Evolutionary conservation across 2,888 invertebrate genomes (phyloP).

Genomic region (Abrostola triplasia): DNA sequence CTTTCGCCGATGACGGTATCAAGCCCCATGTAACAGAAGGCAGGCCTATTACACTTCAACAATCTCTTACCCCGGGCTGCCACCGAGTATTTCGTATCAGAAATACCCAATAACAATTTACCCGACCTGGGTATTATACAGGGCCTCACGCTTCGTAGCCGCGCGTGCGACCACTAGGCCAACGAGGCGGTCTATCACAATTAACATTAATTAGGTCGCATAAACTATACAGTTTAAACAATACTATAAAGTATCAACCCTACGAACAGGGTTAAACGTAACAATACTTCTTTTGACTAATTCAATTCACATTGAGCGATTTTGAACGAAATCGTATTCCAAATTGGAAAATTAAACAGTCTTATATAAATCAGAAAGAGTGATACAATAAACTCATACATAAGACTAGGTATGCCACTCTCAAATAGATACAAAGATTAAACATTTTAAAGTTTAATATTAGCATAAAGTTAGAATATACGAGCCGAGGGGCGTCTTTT

Average conservation of each 20-base stretch:
- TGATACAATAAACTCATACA: constrained; percentile 66
- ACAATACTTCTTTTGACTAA: constrained; percentile 58
- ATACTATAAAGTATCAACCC: constrained; percentile 60
- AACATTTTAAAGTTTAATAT: constrained; percentile 68
- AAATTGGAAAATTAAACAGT: constrained; percentile 71
- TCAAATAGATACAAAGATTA: constrained; percentile 66
- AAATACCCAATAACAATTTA: constrained; percentile 17
- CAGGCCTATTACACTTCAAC: not conserved
- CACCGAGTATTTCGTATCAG: not conserved
- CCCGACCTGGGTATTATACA: constrained; percentile 41
- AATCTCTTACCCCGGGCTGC: not conserved
- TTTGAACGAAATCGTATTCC: constrained; percentile 46
- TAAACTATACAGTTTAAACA: constrained; percentile 66
- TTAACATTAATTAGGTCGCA: constrained; percentile 71
- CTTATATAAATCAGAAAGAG: constrained; percentile 74
- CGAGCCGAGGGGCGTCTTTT: constrained; percentile 71
- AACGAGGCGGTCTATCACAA: constrained; percentile 32
- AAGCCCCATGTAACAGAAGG: not conserved
- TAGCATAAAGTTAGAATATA: constrained; percentile 65
- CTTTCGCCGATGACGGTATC: not conserved
- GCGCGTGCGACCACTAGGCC: too few relatives aligned
- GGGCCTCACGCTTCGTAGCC: not conserved
- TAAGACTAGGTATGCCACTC: constrained; percentile 75
- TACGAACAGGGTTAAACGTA: constrained; percentile 35
- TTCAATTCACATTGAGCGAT: constrained; percentile 56